Conservation (phyloP, 2,113 vertebrate genomes). For the Scomber scombrus region DNA sequence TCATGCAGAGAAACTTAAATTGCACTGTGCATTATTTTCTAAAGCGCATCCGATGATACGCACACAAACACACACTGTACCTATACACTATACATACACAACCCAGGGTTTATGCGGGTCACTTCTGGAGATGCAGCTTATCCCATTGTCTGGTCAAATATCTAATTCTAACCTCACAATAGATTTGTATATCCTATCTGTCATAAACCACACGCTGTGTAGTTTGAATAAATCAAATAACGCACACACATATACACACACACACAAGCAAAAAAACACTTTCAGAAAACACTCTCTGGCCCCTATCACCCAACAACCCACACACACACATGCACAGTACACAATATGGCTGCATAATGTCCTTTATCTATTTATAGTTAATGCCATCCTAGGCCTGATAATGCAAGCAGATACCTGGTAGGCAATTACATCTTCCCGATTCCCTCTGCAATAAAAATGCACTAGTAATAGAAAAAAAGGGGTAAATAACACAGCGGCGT, state of each 20-base stretch:
- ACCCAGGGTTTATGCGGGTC: constrained; percentile 65
- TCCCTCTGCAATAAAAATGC: constrained; percentile 77
- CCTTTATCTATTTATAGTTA: constrained; percentile 85
- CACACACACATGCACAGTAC: constrained; percentile 40
- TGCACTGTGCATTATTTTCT: constrained; percentile 40
- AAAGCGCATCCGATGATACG: constrained; percentile 22
- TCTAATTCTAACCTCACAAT: constrained; percentile 82
- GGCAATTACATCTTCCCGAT: constrained; percentile 82
- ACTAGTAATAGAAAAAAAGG: constrained; percentile 76
- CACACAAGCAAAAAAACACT: constrained; percentile 42
- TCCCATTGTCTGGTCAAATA: constrained; percentile 83
- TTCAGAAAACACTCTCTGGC: constrained; percentile 54
- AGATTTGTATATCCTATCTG: constrained; percentile 81
- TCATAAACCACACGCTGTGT: constrained; percentile 71
- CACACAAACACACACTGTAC: constrained; percentile 22
- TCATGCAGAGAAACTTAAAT: constrained; percentile 60
- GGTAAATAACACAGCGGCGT: constrained; percentile 73
- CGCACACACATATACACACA: constrained; percentile 33
- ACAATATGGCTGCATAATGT: constrained; percentile 83
- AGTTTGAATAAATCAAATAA: constrained; percentile 79
- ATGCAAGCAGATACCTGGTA: constrained; percentile 82
- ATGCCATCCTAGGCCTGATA: constrained; percentile 80
- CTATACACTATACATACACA: constrained; percentile 26
- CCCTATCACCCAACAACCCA: constrained; percentile 44
- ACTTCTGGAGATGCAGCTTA: constrained; percentile 80